phyloP scores from a whole-genome alignment of 2,113 vertebrate species.

The Vimba vimba region DNA sequence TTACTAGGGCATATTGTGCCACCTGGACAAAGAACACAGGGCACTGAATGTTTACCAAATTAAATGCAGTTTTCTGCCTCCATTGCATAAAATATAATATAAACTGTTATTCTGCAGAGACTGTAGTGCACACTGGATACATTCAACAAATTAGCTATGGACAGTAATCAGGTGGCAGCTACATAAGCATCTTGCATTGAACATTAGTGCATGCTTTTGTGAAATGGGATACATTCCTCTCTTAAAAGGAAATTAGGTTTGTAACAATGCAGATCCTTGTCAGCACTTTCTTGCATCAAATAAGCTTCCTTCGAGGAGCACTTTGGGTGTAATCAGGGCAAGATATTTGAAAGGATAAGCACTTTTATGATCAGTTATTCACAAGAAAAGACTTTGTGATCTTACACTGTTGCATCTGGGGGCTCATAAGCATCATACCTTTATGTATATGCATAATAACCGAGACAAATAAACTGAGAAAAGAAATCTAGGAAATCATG shows the following conservation, averaged over 20 bases:
- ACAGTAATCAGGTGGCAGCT: not conserved
- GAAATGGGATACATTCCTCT: slow-evolving; percentile 18
- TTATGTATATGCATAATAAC: not conserved
- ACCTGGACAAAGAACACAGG: not conserved
- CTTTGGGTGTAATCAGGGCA: not conserved
- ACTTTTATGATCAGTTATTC: slow-evolving; percentile 8
- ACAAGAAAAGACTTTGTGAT: not conserved
- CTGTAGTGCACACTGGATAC: not conserved
- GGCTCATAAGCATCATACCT: not conserved
- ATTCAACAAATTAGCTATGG: not conserved
- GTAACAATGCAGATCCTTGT: slow-evolving; percentile 20
- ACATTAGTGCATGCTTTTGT: slow-evolving; percentile 13
- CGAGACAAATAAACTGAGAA: not conserved
- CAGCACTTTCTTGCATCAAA: slow-evolving; percentile 28
- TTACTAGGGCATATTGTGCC: not conserved
- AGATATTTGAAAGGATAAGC: not conserved
- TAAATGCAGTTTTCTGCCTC: slow-evolving; percentile 2
- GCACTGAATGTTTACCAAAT: not conserved
- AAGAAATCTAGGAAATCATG: not conserved
- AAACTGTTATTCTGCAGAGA: not conserved
- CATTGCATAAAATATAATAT: not conserved
- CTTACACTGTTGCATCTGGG: not conserved
- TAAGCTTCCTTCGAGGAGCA: slow-evolving; percentile 8
- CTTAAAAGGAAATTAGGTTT: slow-evolving; percentile 14
- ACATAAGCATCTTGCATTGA: not conserved